Conservation (phyloP, 2,113 vertebrate genomes). For the Glaucidium brasilianum region DNA sequence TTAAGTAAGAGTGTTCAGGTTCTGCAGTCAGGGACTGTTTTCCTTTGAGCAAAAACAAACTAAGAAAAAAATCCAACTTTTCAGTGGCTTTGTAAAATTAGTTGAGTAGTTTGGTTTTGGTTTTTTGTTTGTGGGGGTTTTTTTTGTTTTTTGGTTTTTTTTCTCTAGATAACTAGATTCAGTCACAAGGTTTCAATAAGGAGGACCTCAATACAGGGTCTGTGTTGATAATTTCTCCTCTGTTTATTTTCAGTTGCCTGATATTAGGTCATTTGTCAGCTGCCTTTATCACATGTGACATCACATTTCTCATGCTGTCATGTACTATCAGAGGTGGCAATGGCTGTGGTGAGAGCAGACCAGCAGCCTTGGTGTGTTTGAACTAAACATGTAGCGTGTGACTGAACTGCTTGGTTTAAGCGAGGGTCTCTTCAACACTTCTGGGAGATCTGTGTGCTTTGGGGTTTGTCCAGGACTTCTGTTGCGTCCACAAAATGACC, state of each 20-base stretch:
- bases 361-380: background rate
- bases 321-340: background rate
- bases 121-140: too few relatives aligned
- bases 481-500: too few relatives aligned
- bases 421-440: background rate
- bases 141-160: too few relatives aligned
- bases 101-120: background rate
- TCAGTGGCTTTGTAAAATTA: background rate
- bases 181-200: background rate
- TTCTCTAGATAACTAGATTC: background rate
- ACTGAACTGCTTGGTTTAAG: background rate
- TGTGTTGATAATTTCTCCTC: background rate
- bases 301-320: background rate
- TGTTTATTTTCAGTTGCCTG: background rate
- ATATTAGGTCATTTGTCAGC: background rate
- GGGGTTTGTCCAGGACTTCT: background rate
- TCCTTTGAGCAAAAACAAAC: background rate
- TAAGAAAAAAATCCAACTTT: background rate
- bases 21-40: background rate
- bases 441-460: background rate
- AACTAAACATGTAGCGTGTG: accelerated
- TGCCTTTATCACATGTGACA: background rate
- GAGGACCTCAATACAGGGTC: background rate
- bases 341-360: background rate
- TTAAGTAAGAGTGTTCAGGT: background rate